These are phyloP conservation scores for Epinotia demarniana DNA, from an alignment of 2,888 invertebrate species.

Conservation along the genomic window DNA sequence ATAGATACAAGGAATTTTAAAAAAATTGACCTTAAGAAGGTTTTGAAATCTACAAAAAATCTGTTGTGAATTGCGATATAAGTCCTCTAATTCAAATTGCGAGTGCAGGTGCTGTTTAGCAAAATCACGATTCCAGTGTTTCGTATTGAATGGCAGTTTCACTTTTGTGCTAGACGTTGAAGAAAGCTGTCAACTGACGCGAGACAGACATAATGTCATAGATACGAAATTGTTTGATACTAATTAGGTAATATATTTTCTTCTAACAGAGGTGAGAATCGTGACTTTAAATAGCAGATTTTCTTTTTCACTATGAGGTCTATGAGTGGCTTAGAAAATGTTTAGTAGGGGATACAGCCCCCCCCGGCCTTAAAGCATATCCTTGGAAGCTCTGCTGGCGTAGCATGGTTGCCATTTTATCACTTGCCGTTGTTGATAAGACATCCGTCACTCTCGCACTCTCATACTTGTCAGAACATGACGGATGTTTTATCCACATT, in stretches of 20 bases:
- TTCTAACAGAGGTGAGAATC: background rate
- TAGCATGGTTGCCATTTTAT: too few relatives aligned
- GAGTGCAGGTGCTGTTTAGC: constrained; percentile 2
- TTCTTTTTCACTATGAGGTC: too few relatives aligned
- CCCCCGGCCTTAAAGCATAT: too few relatives aligned
- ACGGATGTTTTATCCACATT: too few relatives aligned
- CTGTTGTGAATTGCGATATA: constrained; percentile 4
- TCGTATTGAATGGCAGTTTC: constrained; percentile 29
- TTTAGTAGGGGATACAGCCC: too few relatives aligned
- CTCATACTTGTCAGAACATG: too few relatives aligned
- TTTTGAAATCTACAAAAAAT: background rate
- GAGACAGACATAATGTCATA: constrained; percentile 27
- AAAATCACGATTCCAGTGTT: constrained; percentile 34
- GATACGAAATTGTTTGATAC: constrained; percentile 7
- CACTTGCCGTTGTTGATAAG: too few relatives aligned
- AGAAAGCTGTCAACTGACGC: constrained; percentile 35
- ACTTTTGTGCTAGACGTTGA: constrained; percentile 25
- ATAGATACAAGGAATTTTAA: background rate
- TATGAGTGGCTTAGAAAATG: too few relatives aligned
- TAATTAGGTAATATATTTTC: background rate
- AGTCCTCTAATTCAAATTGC: constrained; percentile 3
- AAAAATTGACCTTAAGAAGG: background rate
- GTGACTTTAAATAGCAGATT: too few relatives aligned
- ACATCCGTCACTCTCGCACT: too few relatives aligned
- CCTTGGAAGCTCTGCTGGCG: too few relatives aligned